Evolutionary conservation across 1,140 invertebrate species (phyloP), one percentile per base, ranked within the genome.

Genomic region (Pseudomyrmex gracilis): DNA sequence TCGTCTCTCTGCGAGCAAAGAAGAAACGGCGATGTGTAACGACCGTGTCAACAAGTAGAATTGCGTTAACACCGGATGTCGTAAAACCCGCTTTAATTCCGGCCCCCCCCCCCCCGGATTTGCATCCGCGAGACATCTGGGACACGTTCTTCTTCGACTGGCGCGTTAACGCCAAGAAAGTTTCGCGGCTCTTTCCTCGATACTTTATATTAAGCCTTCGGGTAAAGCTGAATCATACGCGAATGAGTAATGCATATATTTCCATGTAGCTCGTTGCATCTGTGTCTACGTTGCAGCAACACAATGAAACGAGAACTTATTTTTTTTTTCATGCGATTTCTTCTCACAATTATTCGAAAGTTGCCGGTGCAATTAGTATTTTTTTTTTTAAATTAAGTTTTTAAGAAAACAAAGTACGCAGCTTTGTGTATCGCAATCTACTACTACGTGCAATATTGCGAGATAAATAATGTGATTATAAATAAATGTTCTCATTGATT

Each of bases 81-180:
- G 74, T 88, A 85, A 91, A 90, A 83, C 15, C 22, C 5, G 12
- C 53, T n/a, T 71, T 61, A 49, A 73, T 8, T 49, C 4, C 64
- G 22, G 47, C 51, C 45, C 61, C 73, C 4, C 64, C 17, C 43
- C 51, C 45, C 61, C 73, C 84, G 71, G 86, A 90, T 91, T 90
- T 88, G 89, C 82, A 85, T 67, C 67, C 24, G 57, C 67, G 61
- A 49, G 70, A 89, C 85, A 91, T 90, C 85, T 90, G 86, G 90
- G 86, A 78, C 67, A 77, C 60, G 66, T 89, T 85, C 57, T 43
- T 70, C n/a, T 0, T 34, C 20, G 49, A 10, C 17, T n/a, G 34
- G 34, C 24, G 9, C 45, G 51, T 5, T 55, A 57, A 68, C 63
- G 53, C 13, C 34, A 34, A 34, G 34, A 20, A 53, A 47, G 53